These are phyloP conservation scores for Drosophila dives DNA, from an alignment of 2,888 invertebrate genomes.

Conservation along the genomic window DNA sequence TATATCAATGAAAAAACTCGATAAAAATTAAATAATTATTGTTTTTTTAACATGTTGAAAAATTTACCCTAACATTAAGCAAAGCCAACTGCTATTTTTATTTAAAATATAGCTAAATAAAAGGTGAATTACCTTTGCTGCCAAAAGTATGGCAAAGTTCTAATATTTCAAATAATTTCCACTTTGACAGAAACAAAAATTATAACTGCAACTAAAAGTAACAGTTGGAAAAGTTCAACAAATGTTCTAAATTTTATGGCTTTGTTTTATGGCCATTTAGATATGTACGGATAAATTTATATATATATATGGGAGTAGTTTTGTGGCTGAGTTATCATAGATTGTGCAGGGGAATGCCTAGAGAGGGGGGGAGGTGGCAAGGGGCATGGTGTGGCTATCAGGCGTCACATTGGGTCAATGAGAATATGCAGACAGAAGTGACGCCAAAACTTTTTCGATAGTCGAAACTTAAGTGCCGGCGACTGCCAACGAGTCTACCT, in stretches of 20 bases:
- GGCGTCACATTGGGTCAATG: slow-evolving; percentile 51
- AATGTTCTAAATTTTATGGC: slow-evolving; percentile 19
- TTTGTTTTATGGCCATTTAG: slow-evolving; percentile 53
- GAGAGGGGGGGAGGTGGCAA: neutral
- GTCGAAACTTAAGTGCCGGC: slow-evolving; percentile 64
- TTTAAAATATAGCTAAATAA: too few species aligned
- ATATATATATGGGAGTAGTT: slow-evolving; percentile 8
- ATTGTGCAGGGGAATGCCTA: slow-evolving; percentile 37
- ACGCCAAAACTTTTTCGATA: slow-evolving; percentile 68
- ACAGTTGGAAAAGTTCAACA: slow-evolving; percentile 51
- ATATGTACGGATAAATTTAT: slow-evolving; percentile 8
- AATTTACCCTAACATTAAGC: too few species aligned
- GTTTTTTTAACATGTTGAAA: too few species aligned
- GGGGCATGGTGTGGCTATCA: slow-evolving; percentile 21
- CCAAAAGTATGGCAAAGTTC: neutral
- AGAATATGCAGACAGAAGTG: slow-evolving; percentile 55
- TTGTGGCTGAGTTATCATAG: slow-evolving; percentile 52
- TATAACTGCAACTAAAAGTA: slow-evolving; percentile 49
- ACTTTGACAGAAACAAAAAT: slow-evolving; percentile 15
- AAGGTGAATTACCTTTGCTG: neutral
- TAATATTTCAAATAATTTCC: neutral
- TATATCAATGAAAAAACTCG: too few species aligned
- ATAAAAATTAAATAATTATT: too few species aligned
- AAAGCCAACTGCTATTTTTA: too few species aligned
- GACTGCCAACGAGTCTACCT: slow-evolving; percentile 56